Evolutionary conservation across 2,113 vertebrate species (phyloP), one percentile per base, ranked within the genome.

Genomic region (Lophius piscatorius): DNA sequence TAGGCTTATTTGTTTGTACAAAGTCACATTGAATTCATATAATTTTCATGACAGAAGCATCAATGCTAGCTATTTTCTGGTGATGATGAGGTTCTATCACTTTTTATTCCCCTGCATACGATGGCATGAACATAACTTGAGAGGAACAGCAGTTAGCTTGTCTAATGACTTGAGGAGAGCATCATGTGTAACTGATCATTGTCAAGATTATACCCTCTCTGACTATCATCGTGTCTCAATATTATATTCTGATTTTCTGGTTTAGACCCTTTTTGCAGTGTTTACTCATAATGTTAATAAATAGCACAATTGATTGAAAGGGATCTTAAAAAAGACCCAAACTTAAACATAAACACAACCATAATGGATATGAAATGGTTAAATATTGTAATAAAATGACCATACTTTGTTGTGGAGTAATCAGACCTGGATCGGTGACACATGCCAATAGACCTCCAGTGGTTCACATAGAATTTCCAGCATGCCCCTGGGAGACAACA

Each of bases 1-100:
- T 46, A 70, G 51, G 36, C 63, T 55, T 65, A 78, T 74, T 49
- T 40, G 57, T 58, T 70, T 66, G 38, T 17, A 17, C 29, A 59
- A 24, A 39, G 40, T 63, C 34, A 21, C 21, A 41, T 63, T 49
- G 4, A 52, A 58, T 26, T 31, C 22, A 45, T 70, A 8, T 55
- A 54, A 51, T 63, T 26, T n/a, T n/a, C n/a, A n/a, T n/a, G n/a
- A n/a, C n/a, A n/a, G n/a, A n/a, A n/a, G n/a, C n/a, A n/a, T n/a
- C n/a, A n/a, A n/a, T n/a, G n/a, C n/a, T n/a, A n/a, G n/a, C n/a
- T n/a, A n/a, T n/a, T n/a, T n/a, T n/a, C n/a, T n/a, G n/a, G n/a
- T n/a, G n/a, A n/a, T n/a, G n/a, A n/a, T n/a, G n/a, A n/a, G n/a
- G n/a, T n/a, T n/a, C n/a, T n/a, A n/a, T n/a, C n/a, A n/a, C n/a